Conservation (phyloP, 1,140 invertebrate species). For the Bathynomus jamesi region DNA sequence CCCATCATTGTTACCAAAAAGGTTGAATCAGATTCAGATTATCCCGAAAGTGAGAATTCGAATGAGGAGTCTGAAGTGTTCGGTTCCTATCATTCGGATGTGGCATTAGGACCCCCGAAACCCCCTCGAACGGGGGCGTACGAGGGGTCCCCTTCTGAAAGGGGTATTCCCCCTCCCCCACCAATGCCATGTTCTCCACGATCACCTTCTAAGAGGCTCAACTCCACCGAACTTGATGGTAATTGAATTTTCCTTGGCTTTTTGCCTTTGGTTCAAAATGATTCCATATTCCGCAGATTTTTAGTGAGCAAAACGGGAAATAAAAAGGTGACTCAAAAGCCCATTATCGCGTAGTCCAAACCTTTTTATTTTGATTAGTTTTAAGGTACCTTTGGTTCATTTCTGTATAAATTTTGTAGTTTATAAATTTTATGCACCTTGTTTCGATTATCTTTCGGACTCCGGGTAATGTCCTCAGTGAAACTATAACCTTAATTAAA, state of each 20-base stretch:
- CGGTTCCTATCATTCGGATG: background rate
- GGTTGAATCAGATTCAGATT: conserved; percentile 27
- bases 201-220: conserved; percentile 7
- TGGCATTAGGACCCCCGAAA: conserved; percentile 26
- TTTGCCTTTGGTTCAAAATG: background rate
- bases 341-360: too few relatives aligned
- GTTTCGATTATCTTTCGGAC: too few relatives aligned
- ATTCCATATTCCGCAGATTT: too few relatives aligned
- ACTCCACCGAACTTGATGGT: conserved; percentile 17
- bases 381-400: too few relatives aligned
- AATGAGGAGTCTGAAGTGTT: conserved; percentile 11
- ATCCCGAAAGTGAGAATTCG: conserved; percentile 32
- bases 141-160: conserved; percentile 2
- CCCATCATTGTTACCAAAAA: too few relatives aligned
- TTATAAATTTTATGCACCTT: too few relatives aligned
- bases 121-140: conserved; percentile 20
- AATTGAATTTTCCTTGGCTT: background rate
- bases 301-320: too few relatives aligned
- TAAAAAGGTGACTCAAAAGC: too few relatives aligned
- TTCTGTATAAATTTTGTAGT: too few relatives aligned
- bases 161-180: background rate
- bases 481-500: too few relatives aligned
- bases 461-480: too few relatives aligned
- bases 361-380: too few relatives aligned
- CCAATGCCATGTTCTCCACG: background rate